These are phyloP conservation scores for Eira barbara DNA, from an alignment of 2,113 vertebrate genomes.

Conservation along the genomic window DNA sequence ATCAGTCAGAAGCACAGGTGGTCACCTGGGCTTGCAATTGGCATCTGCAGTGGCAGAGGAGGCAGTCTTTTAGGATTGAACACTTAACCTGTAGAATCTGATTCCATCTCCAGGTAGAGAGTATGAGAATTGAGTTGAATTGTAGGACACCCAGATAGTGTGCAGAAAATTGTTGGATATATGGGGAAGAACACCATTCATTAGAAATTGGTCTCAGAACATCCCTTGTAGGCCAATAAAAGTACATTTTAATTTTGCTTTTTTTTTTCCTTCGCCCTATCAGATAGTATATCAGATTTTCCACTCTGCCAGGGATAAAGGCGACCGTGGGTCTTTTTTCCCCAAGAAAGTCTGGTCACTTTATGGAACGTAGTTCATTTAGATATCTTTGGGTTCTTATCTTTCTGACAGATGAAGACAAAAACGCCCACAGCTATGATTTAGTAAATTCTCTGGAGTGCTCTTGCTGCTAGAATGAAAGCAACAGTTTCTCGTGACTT, in stretches of 20 bases:
- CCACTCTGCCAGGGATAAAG: background rate
- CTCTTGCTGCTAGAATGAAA: background rate
- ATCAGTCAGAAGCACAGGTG: background rate
- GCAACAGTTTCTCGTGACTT: background rate
- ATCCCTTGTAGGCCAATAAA: background rate
- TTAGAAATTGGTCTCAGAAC: background rate
- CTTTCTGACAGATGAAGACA: background rate
- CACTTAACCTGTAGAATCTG: background rate
- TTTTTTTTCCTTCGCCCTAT: background rate
- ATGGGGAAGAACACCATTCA: background rate
- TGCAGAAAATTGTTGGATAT: background rate
- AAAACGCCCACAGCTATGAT: background rate
- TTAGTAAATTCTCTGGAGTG: background rate
- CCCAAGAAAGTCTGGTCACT: background rate
- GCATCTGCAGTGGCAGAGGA: background rate
- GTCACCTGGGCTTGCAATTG: background rate
- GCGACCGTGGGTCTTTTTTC: background rate
- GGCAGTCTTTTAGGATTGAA: background rate
- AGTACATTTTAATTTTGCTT: background rate
- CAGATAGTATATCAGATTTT: background rate
- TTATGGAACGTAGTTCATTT: background rate
- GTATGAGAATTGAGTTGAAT: background rate
- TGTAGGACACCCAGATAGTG: background rate
- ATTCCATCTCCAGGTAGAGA: background rate
- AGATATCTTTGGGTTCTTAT: background rate